These are phyloP conservation scores for Caenorhabditis angaria DNA, from an alignment of 2,888 invertebrate species.

Conservation along the genomic window DNA sequence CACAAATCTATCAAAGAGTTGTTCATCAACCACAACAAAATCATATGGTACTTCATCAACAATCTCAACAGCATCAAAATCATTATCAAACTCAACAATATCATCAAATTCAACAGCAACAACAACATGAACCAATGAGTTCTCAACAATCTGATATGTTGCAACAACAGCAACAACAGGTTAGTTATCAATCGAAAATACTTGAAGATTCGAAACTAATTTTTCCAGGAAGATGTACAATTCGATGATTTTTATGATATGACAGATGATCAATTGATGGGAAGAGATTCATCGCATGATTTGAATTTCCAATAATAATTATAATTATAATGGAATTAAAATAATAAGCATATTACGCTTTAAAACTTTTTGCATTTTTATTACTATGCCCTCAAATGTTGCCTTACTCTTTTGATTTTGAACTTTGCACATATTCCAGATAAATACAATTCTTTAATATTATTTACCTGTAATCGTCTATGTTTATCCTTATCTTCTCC, in stretches of 20 bases:
- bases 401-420: neutral
- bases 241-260: conserved; percentile 7
- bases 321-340: too few species aligned
- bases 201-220: neutral
- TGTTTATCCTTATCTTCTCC: conserved; percentile 31
- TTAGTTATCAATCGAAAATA: neutral
- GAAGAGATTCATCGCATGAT: neutral
- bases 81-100: neutral
- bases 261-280: conserved; percentile 1
- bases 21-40: neutral
- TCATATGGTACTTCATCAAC: neutral
- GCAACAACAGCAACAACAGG: conserved; percentile 5
- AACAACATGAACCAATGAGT: conserved; percentile 6
- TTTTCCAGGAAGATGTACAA: conserved; percentile 3
- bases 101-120: neutral
- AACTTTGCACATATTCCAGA: neutral
- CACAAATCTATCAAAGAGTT: neutral
- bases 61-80: neutral
- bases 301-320: conserved; percentile 2
- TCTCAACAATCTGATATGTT: conserved; percentile 9
- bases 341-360: neutral
- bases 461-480: conserved; percentile 25
- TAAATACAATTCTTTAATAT: neutral
- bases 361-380: neutral
- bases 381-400: neutral